Conservation (phyloP, 2,888 invertebrate genomes). For the Drepana falcataria region DNA sequence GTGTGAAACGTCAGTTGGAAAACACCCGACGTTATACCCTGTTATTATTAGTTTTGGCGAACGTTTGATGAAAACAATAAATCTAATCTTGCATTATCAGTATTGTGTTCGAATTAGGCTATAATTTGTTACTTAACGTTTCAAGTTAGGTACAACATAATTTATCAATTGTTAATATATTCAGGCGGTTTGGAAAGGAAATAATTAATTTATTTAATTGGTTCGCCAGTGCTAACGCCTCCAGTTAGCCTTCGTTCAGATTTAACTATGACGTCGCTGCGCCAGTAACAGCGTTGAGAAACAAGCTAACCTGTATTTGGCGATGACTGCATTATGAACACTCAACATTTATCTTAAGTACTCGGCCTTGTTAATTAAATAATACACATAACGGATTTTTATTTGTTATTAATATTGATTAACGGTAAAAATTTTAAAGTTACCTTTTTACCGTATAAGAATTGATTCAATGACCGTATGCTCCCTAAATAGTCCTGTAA, state of each 20-base stretch:
- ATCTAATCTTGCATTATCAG: background rate
- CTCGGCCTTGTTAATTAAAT: conserved; percentile 47
- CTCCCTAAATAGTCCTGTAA: too few species aligned
- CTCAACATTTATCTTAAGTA: conserved; percentile 42
- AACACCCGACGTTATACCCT: background rate
- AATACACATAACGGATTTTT: conserved; percentile 14
- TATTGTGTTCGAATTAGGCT: background rate
- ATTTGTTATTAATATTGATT: too few species aligned
- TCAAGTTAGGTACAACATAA: conserved; percentile 10
- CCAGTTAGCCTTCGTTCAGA: conserved; percentile 68
- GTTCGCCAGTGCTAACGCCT: conserved; percentile 61
- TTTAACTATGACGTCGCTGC: conserved; percentile 66
- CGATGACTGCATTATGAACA: conserved; percentile 61
- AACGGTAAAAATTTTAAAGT: too few species aligned
- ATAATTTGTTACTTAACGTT: conserved; percentile 5
- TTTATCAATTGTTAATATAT: conserved; percentile 29
- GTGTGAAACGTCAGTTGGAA: background rate
- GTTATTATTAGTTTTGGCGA: background rate
- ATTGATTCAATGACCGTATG: too few species aligned
- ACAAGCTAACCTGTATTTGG: conserved; percentile 55
- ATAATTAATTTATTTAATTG: conserved; percentile 72
- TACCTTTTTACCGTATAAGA: too few species aligned
- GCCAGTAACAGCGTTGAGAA: conserved; percentile 51
- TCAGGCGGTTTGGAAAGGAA: conserved; percentile 67
- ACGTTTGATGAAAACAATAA: background rate